Evolutionary conservation across 2,797 vertebrate species (phyloP).

Genomic region (Bothrops alternatus): DNA sequence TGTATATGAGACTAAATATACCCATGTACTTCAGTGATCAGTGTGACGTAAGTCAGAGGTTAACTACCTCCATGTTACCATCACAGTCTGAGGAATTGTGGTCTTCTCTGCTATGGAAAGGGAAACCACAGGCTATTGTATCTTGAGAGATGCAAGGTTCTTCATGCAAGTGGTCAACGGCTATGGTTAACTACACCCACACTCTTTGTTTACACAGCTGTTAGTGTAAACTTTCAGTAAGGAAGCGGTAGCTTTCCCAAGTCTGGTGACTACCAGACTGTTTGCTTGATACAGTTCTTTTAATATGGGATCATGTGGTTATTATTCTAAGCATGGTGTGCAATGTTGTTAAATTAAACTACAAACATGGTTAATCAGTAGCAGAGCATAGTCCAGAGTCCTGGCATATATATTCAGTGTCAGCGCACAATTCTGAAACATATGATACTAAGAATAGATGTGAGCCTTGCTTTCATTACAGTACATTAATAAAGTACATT

Average conservation of each 20-base stretch:
- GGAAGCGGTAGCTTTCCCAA: neutral
- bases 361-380: neutral
- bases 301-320: neutral
- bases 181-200: constrained; percentile 6
- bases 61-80: constrained; percentile 1
- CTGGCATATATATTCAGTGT: neutral
- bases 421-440: no score
- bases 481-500: neutral
- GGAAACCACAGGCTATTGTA: constrained; percentile 29
- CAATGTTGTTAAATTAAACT: neutral
- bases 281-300: neutral
- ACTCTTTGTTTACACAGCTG: constrained; percentile 16
- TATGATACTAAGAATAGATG: neutral
- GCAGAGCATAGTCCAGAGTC: neutral
- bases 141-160: neutral
- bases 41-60: neutral
- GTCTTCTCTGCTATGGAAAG: neutral
- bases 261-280: neutral
- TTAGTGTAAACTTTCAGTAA: constrained; percentile 22
- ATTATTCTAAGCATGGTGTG: neutral
- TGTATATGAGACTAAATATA: neutral
- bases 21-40: neutral
- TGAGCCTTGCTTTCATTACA: neutral
- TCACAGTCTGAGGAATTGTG: neutral
- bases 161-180: constrained; percentile 21